phyloP scores from a whole-genome alignment of 92 coral and sea anemone species.

The Parazoanthus swiftii region DNA sequence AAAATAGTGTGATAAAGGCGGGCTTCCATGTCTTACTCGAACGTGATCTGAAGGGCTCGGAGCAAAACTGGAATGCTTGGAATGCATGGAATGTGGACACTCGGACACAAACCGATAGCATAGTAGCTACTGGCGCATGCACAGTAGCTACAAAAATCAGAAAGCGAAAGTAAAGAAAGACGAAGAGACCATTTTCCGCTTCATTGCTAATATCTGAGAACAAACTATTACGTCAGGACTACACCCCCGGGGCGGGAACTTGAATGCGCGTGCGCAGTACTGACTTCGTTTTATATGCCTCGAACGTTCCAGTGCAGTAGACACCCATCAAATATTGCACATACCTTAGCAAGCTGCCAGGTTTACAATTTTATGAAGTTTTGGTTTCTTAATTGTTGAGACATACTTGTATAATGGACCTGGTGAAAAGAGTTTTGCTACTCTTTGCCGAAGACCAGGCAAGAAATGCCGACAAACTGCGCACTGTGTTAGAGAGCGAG shows the following conservation, averaged over 20 bases:
- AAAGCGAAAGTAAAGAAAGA: too few relatives aligned
- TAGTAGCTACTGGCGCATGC: too few relatives aligned
- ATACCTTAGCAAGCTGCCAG: not conserved
- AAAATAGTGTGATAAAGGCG: too few relatives aligned
- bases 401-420: too few relatives aligned
- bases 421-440: slow-evolving; percentile 56
- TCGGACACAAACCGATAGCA: too few relatives aligned
- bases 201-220: not conserved
- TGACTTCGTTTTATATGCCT: not conserved
- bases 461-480: slow-evolving; percentile 62
- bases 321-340: not conserved
- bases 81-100: too few relatives aligned
- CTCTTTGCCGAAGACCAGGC: slow-evolving; percentile 69
- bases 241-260: not conserved
- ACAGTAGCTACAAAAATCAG: too few relatives aligned
- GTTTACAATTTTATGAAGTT: not conserved
- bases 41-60: too few relatives aligned
- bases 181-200: too few relatives aligned
- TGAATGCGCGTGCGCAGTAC: not conserved
- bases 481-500: slow-evolving; percentile 77
- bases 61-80: too few relatives aligned
- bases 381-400: not conserved
- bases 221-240: not conserved
- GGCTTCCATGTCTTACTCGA: too few relatives aligned
- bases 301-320: not conserved